phyloP scores from a whole-genome alignment of 2,888 invertebrate species.

The Sinotaia quadrata region DNA sequence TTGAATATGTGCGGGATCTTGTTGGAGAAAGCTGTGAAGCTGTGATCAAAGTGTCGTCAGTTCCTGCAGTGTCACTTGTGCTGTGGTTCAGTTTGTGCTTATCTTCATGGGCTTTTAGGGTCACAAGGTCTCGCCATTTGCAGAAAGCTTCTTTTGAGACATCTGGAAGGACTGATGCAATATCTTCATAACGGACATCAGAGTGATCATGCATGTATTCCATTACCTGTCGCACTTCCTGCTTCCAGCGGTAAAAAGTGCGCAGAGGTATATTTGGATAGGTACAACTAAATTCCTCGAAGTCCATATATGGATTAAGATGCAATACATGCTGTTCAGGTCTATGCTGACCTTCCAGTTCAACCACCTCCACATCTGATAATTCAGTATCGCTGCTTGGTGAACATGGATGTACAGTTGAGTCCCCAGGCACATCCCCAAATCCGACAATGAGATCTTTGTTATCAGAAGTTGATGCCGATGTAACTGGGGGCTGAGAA shows the following conservation, averaged over 20 bases:
- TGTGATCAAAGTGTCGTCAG: too few species aligned
- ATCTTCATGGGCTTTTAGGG: too few species aligned
- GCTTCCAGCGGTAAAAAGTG: slow-evolving; percentile 42
- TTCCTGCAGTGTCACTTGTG: not conserved
- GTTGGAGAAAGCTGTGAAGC: not conserved
- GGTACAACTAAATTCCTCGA: slow-evolving; percentile 31
- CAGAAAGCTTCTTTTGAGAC: slow-evolving; percentile 37
- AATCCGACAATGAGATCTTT: too few species aligned
- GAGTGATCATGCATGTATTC: slow-evolving; percentile 39
- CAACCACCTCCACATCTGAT: not conserved
- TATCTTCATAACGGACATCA: slow-evolving; percentile 33
- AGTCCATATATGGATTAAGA: slow-evolving; percentile 42
- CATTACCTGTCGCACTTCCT: slow-evolving; percentile 39
- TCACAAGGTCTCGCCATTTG: slow-evolving; percentile 36
- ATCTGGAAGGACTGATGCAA: slow-evolving; percentile 38
- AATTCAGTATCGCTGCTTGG: not conserved
- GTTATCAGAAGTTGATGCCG: too few species aligned
- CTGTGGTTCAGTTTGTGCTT: too few species aligned
- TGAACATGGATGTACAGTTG: not conserved
- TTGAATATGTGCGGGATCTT: too few species aligned
- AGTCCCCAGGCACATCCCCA: not conserved
- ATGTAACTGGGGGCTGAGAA: not conserved
- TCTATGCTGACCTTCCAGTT: not conserved
- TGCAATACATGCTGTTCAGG: slow-evolving; percentile 39
- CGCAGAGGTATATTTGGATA: slow-evolving; percentile 34